Percentiles rank a stretch among this genome's conserved stretches.
Conservation (phyloP, 2,797 vertebrate genomes). For the Leptodactylus fallax region DNA sequence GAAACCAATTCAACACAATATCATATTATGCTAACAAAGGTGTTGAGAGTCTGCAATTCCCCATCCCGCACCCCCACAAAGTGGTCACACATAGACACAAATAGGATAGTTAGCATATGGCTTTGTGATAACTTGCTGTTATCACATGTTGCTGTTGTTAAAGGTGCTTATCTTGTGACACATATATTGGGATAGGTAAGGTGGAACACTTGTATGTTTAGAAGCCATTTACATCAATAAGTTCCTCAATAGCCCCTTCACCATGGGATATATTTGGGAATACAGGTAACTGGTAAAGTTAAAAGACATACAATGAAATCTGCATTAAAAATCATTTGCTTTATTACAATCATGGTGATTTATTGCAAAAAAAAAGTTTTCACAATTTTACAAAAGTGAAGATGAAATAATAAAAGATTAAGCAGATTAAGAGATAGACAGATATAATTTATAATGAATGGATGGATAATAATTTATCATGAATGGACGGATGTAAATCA, state of each 20-base stretch:
- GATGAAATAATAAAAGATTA: not conserved
- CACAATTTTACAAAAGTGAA: not conserved
- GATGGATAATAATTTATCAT: not conserved
- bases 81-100: no score
- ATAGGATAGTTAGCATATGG: no score
- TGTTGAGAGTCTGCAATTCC: no score
- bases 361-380: not conserved
- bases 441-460: not conserved
- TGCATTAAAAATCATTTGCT: not conserved
- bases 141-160: no score
- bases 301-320: not conserved
- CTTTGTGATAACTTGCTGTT: no score
- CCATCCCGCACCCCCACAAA: no score
- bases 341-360: not conserved
- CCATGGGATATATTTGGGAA: not conserved
- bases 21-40: no score
- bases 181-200: no score
- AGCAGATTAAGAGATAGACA: not conserved
- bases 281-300: not conserved
- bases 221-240: not conserved
- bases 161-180: not conserved
- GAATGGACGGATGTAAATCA: not conserved
- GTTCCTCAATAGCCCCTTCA: not conserved
- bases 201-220: not conserved
- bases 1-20: no score